phyloP scores from a whole-genome alignment of 2,797 vertebrate species.

The Hemibagrus guttatus region DNA sequence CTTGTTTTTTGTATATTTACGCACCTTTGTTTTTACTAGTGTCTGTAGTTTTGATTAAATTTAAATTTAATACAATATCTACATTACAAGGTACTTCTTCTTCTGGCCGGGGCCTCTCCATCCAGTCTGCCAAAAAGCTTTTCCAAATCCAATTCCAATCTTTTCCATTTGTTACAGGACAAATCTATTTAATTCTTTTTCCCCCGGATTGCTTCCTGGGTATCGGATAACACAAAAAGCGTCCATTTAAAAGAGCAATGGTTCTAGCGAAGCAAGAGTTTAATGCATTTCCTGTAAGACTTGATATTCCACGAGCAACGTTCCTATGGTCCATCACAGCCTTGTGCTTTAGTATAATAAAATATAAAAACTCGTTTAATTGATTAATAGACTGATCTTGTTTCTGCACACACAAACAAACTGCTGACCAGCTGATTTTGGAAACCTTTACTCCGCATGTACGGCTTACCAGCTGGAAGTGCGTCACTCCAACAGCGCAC shows the following conservation, averaged over 20 bases:
- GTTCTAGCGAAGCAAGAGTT: neutral
- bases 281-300: neutral
- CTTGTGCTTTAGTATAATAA: neutral
- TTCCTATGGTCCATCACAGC: neutral
- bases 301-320: neutral
- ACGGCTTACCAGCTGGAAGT: constrained; percentile 92
- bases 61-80: too few species aligned
- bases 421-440: neutral
- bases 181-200: neutral
- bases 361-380: neutral
- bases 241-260: neutral
- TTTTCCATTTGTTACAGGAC: too few species aligned
- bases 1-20: too few species aligned
- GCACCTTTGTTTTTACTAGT: too few species aligned
- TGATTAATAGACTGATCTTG: neutral
- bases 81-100: too few species aligned
- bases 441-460: neutral
- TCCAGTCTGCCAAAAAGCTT: too few species aligned
- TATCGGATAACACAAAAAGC: neutral
- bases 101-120: too few species aligned
- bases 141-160: too few species aligned
- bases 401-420: neutral
- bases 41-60: too few species aligned
- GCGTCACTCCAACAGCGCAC: constrained; percentile 90
- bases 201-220: neutral